Conservation (phyloP, 2,888 invertebrate species). For the Gerris lacustris region DNA sequence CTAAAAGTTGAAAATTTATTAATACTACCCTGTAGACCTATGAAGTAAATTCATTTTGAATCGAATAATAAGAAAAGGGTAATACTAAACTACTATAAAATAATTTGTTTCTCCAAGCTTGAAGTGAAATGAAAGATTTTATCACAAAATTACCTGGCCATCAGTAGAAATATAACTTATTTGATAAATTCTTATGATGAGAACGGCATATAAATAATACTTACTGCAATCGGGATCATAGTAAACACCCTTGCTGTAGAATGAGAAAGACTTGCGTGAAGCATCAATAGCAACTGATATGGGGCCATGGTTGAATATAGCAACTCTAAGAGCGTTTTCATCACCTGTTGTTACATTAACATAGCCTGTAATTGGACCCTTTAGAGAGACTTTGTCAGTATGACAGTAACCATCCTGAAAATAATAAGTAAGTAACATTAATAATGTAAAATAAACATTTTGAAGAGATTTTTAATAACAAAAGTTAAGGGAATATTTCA, state of each 20-base stretch:
- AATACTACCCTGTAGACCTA: too few relatives aligned
- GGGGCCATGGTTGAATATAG: too few relatives aligned
- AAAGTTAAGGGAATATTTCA: conserved; percentile 3
- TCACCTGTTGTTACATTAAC: conserved; percentile 76
- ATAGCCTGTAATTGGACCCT: conserved; percentile 66
- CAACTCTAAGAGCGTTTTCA: conserved; percentile 43
- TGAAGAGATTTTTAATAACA: too few relatives aligned
- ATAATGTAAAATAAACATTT: conserved; percentile 13
- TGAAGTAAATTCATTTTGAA: too few relatives aligned
- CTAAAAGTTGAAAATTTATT: too few relatives aligned
- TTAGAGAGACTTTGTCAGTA: conserved; percentile 53
- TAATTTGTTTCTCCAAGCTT: too few relatives aligned
- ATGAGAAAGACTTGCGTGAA: conserved; percentile 74
- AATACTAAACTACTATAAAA: too few relatives aligned
- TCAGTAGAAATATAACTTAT: too few relatives aligned
- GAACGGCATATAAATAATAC: conserved; percentile 25
- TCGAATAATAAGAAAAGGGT: too few relatives aligned
- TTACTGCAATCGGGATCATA: conserved; percentile 64
- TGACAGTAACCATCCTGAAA: conserved; percentile 80
- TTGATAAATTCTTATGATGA: too few relatives aligned
- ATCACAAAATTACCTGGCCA: too few relatives aligned
- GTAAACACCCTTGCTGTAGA: conserved; percentile 91
- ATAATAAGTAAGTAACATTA: not conserved
- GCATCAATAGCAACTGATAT: conserved; percentile 79
- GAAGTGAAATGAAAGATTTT: too few relatives aligned